phyloP scores from a whole-genome alignment of 2,797 vertebrate species.

The Pelochelys cantorii region DNA sequence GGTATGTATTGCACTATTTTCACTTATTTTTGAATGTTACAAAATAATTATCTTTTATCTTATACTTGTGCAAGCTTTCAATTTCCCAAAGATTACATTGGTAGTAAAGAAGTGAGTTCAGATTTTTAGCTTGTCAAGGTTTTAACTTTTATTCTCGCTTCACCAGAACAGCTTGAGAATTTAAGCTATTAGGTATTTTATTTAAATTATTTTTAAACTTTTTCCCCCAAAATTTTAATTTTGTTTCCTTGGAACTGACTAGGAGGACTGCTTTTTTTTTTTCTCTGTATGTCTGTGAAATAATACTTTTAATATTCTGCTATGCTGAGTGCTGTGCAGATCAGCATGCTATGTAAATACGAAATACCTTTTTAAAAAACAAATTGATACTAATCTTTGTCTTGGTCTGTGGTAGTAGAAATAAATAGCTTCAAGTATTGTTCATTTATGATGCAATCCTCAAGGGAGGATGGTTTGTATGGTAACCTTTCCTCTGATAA shows the following conservation, averaged over 20 bases:
- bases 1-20: constrained; percentile 84
- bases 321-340: not conserved
- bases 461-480: constrained; percentile 72
- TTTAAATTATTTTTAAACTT: not conserved
- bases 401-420: not conserved
- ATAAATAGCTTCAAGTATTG: constrained; percentile 44
- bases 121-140: not conserved
- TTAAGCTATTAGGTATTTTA: not conserved
- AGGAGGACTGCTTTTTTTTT: not conserved
- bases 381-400: not conserved
- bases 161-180: not conserved
- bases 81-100: not conserved
- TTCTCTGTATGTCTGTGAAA: not conserved
- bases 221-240: not conserved
- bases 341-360: not conserved
- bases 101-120: not conserved
- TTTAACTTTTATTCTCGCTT: not conserved
- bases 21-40: not conserved
- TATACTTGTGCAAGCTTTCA: not conserved
- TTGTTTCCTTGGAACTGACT: not conserved
- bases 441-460: constrained; percentile 77
- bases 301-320: not conserved
- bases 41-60: not conserved
- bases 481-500: constrained; percentile 77
- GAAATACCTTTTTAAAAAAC: not conserved